These are phyloP conservation scores for Baccha elongata DNA, from an alignment of 2,888 invertebrate species.

Conservation along the genomic window DNA sequence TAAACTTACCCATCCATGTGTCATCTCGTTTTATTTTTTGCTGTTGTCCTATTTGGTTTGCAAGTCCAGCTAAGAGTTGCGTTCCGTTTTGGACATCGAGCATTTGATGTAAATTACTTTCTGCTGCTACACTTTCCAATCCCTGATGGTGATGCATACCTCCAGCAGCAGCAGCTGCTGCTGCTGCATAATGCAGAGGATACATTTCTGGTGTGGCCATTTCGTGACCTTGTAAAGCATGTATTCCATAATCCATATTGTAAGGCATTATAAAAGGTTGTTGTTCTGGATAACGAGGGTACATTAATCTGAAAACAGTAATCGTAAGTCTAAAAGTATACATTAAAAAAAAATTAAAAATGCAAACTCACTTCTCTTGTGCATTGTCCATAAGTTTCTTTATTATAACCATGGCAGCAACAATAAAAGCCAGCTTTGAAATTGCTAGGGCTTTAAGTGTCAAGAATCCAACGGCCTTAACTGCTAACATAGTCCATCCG, in stretches of 20 bases:
- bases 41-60: constrained; percentile 78
- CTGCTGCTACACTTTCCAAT: constrained; percentile 78
- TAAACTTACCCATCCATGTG: constrained; percentile 79
- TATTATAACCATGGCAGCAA: constrained; percentile 85
- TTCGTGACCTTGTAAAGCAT: constrained; percentile 77
- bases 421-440: constrained; percentile 87
- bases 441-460: constrained; percentile 88
- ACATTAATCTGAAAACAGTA: constrained; percentile 79
- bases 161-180: constrained; percentile 75
- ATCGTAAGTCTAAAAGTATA: background rate
- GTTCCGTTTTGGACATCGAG: constrained; percentile 80
- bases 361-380: constrained; percentile 80
- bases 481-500: constrained; percentile 85
- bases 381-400: constrained; percentile 86
- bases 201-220: constrained; percentile 79
- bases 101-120: constrained; percentile 80
- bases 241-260: constrained; percentile 81
- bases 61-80: constrained; percentile 78
- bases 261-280: constrained; percentile 82
- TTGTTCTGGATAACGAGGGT: constrained; percentile 80
- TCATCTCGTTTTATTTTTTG: constrained; percentile 82
- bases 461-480: constrained; percentile 85
- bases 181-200: constrained; percentile 78
- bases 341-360: background rate
- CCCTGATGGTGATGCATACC: constrained; percentile 77